Percentiles rank a stretch among this genome's conserved stretches.
Evolutionary conservation across 2,888 invertebrate genomes (phyloP).

Genomic region (Cryptocheilus praepositus): DNA sequence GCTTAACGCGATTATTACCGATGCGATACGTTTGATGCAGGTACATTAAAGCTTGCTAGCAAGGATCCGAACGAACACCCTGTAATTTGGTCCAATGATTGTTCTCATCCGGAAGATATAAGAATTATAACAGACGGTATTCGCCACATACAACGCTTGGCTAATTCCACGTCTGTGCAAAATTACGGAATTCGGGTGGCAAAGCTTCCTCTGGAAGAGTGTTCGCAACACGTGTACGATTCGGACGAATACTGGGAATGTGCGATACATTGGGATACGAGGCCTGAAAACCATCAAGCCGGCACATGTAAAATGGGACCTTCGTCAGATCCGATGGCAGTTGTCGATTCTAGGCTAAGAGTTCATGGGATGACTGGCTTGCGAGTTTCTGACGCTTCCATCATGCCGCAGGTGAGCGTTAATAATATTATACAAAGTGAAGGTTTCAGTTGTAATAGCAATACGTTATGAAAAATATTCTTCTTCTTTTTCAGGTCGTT

Average conservation of each 20-base stretch:
- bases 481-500: conserved; percentile 52
- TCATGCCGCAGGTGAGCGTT: conserved; percentile 77
- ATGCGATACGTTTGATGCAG: too few species aligned
- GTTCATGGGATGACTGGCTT: conserved; percentile 79
- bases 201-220: conserved; percentile 33
- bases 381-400: conserved; percentile 77
- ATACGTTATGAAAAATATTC: background rate
- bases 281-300: conserved; percentile 88
- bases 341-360: conserved; percentile 82
- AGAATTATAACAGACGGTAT: conserved; percentile 80
- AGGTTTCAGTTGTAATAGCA: background rate
- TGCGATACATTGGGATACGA: conserved; percentile 81
- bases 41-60: conserved; percentile 77
- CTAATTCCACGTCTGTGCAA: conserved; percentile 76
- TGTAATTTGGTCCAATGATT: conserved; percentile 85
- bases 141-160: conserved; percentile 77
- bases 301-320: conserved; percentile 90
- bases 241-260: conserved; percentile 86
- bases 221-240: conserved; percentile 36
- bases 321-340: conserved; percentile 81
- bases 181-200: conserved; percentile 41
- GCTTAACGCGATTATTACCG: conserved; percentile 71
- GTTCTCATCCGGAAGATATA: conserved; percentile 81
- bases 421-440: background rate
- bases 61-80: conserved; percentile 83